phyloP scores from a whole-genome alignment of 2,888 invertebrate species.

The Erpobdella octoculata region DNA sequence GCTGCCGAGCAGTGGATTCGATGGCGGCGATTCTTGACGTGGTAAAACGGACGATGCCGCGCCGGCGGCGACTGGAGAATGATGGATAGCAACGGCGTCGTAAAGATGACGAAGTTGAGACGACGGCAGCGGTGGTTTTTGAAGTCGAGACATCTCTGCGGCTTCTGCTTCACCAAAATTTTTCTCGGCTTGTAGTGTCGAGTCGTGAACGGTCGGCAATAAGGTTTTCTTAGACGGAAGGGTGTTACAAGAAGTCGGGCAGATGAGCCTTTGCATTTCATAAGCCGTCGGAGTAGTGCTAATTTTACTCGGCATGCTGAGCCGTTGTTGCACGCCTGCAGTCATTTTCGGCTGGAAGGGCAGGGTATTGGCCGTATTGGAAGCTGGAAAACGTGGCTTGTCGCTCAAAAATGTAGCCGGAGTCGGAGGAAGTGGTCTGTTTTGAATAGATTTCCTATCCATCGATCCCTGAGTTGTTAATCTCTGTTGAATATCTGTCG shows the following conservation, averaged over 20 bases:
- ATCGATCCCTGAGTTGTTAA: neutral
- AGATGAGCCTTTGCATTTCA: neutral
- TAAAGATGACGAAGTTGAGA: neutral
- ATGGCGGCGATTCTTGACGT: neutral
- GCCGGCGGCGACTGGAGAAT: neutral
- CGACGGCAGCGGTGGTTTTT: constrained; percentile 2
- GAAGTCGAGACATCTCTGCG: neutral
- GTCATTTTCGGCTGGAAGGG: neutral
- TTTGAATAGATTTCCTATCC: constrained; percentile 6
- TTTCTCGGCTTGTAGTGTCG: too few relatives aligned
- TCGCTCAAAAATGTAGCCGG: neutral
- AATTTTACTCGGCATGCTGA: too few relatives aligned
- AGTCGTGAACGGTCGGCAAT: too few relatives aligned
- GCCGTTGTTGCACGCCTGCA: neutral
- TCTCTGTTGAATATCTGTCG: constrained; percentile 2
- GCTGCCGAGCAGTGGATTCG: constrained; percentile 8
- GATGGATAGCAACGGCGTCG: neutral
- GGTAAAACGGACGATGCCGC: neutral
- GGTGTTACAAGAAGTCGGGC: too few relatives aligned
- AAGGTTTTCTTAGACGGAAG: too few relatives aligned
- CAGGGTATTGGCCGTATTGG: neutral
- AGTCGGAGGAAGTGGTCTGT: constrained; percentile 26
- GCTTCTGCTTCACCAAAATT: too few relatives aligned
- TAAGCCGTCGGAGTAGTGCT: neutral
- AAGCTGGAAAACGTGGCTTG: neutral